phyloP scores from a whole-genome alignment of 2,113 vertebrate species.

The Saiga tatarica region DNA sequence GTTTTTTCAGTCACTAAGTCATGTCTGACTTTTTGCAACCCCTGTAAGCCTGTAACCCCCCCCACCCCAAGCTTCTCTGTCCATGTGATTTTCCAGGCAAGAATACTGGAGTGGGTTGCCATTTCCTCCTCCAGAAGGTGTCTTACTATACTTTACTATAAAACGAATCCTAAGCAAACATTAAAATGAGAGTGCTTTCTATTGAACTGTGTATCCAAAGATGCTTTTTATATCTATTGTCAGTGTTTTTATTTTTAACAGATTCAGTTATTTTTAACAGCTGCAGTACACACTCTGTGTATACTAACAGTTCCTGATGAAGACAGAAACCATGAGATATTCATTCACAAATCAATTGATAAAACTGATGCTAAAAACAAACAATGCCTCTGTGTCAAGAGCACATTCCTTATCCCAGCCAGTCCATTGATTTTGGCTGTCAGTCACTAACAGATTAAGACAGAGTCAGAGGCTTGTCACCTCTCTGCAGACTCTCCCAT shows the following conservation, averaged over 20 bases:
- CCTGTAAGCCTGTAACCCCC: neutral
- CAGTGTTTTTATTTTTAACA: neutral
- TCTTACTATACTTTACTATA: neutral
- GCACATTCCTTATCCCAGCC: neutral
- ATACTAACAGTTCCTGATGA: neutral
- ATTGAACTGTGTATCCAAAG: neutral
- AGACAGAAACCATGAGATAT: slow-evolving; percentile 12
- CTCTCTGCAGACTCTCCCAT: neutral
- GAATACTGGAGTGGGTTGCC: neutral
- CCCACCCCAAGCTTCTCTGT: neutral
- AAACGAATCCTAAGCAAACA: neutral
- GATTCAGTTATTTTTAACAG: neutral
- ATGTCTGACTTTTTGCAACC: neutral
- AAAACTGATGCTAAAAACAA: neutral
- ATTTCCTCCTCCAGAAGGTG: neutral
- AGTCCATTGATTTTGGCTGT: neutral
- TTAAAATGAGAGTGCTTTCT: neutral
- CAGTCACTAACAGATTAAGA: neutral
- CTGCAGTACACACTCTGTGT: neutral
- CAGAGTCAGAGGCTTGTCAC: neutral
- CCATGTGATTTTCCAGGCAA: neutral
- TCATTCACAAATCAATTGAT: neutral
- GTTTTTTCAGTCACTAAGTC: neutral
- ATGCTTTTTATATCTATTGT: neutral
- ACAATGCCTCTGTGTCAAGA: neutral